phyloP scores from a whole-genome alignment of 1,140 invertebrate species.

The Gonioctena quinquepunctata region DNA sequence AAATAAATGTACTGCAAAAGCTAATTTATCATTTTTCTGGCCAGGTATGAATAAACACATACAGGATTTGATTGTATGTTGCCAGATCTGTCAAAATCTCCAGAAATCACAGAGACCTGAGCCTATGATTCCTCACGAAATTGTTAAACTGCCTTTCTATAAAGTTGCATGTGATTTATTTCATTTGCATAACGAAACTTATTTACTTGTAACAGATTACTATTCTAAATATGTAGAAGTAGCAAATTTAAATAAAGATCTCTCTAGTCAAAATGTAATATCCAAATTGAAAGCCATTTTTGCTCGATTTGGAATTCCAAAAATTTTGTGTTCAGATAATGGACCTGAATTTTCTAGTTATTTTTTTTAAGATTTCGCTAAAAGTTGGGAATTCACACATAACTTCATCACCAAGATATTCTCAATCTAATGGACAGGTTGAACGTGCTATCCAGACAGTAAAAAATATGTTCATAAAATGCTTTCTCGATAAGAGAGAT shows the following conservation, averaged over 20 bases:
- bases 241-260: neutral
- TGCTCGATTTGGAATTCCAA: conserved; percentile 48
- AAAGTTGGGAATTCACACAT: neutral
- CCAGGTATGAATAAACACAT: neutral
- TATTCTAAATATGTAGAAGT: conserved; percentile 50
- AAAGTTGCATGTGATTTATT: conserved; percentile 47
- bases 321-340: conserved; percentile 51
- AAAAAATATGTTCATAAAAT: neutral
- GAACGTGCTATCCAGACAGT: neutral
- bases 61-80: neutral
- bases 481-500: neutral
- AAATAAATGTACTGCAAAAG: neutral
- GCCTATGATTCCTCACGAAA: conserved; percentile 46
- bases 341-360: conserved; percentile 49
- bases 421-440: neutral
- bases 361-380: neutral
- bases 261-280: neutral
- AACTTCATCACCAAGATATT: neutral
- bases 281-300: conserved; percentile 35
- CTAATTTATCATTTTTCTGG: neutral
- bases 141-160: conserved; percentile 43
- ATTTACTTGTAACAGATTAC: conserved; percentile 51
- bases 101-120: conserved; percentile 22
- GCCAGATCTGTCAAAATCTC: neutral
- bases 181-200: conserved; percentile 46